phyloP scores from a whole-genome alignment of 2,888 invertebrate species.

The Chromoteleia sp. region DNA sequence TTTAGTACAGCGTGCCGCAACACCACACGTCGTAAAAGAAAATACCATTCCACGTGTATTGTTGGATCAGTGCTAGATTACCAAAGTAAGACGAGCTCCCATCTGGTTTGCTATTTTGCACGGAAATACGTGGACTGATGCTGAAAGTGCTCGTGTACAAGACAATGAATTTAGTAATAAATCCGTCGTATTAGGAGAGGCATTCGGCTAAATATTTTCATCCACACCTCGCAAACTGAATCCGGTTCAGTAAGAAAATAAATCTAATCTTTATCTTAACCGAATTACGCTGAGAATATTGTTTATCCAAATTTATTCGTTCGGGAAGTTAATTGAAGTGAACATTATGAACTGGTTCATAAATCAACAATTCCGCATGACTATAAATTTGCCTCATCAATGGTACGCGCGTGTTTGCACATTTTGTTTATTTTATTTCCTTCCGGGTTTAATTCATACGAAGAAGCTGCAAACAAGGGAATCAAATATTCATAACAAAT shows the following conservation, averaged over 20 bases:
- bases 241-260: too few species aligned
- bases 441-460: neutral
- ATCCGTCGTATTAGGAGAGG: constrained; percentile 13
- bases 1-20: constrained; percentile 48
- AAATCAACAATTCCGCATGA: too few species aligned
- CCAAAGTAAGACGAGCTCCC: constrained; percentile 49
- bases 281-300: too few species aligned
- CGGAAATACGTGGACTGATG: constrained; percentile 44
- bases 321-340: too few species aligned
- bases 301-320: too few species aligned
- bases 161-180: constrained; percentile 36
- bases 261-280: too few species aligned
- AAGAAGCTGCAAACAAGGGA: constrained; percentile 2
- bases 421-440: neutral
- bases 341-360: too few species aligned
- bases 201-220: constrained; percentile 27
- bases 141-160: constrained; percentile 20
- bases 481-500: constrained; percentile 19
- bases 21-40: constrained; percentile 59
- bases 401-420: too few species aligned
- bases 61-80: constrained; percentile 61
- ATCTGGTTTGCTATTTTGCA: constrained; percentile 42
- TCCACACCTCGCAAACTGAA: neutral
- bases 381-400: too few species aligned
- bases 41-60: constrained; percentile 62